Evolutionary conservation across 2,888 invertebrate species (phyloP).

Genomic region (Eledone cirrhosa): DNA sequence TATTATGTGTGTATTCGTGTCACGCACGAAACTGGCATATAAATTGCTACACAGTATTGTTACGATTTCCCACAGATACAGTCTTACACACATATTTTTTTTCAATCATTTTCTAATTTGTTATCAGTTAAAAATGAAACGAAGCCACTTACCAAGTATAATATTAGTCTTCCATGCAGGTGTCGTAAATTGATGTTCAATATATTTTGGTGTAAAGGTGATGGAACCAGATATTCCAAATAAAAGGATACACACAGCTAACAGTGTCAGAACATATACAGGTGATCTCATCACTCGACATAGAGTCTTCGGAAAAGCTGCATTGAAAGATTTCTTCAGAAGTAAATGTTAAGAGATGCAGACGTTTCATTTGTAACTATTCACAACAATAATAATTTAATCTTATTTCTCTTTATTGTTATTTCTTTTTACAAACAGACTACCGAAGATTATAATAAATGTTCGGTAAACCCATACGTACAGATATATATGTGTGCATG

Average conservation of each 20-base stretch:
- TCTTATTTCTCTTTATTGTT: too few relatives aligned
- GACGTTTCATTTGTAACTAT: too few relatives aligned
- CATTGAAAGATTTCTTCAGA: background rate
- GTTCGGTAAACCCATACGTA: background rate
- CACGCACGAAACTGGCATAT: too few relatives aligned
- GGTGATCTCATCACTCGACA: constrained; percentile 42
- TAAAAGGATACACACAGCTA: constrained; percentile 40
- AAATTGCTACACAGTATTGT: too few relatives aligned
- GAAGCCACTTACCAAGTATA: constrained; percentile 44
- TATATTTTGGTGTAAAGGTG: constrained; percentile 52
- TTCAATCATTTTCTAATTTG: background rate
- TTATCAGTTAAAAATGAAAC: background rate
- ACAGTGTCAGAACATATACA: constrained; percentile 42
- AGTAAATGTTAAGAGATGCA: background rate
- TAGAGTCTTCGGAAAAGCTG: constrained; percentile 45
- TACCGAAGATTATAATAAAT: background rate
- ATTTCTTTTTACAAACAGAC: too few relatives aligned
- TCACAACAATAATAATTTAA: too few relatives aligned
- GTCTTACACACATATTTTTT: too few relatives aligned
- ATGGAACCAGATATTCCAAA: constrained; percentile 45
- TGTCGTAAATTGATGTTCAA: constrained; percentile 53
- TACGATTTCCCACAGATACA: too few relatives aligned
- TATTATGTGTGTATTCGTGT: too few relatives aligned
- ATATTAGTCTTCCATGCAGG: constrained; percentile 54
- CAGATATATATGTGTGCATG: background rate